Percentiles rank a stretch among this genome's conserved stretches.
These are phyloP conservation scores for Lepetodrilus schrolli DNA, from an alignment of 2,888 invertebrate species.

Conservation along the genomic window DNA sequence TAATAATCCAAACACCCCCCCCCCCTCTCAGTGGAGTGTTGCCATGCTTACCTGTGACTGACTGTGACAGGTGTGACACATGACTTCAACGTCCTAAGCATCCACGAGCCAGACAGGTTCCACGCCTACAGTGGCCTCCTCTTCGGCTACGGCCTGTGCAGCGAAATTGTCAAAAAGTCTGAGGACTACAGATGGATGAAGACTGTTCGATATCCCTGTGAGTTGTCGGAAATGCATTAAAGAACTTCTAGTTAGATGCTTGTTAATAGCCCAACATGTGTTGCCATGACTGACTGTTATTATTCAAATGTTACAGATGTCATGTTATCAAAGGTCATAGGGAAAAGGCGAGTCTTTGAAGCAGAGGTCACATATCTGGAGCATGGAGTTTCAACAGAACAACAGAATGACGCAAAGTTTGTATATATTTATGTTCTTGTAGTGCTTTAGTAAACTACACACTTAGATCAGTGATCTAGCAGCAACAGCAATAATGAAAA, in stretches of 20 bases:
- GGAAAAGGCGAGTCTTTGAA: neutral
- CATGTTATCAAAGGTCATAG: neutral
- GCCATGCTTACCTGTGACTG: too few species aligned
- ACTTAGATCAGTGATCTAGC: too few species aligned
- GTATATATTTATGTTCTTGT: too few species aligned
- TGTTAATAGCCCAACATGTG: too few species aligned
- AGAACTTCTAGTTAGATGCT: too few species aligned
- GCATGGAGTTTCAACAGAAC: neutral
- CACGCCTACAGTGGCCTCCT: slow-evolving; percentile 33
- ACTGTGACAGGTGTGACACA: neutral
- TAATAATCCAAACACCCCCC: neutral
- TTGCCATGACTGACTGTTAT: neutral
- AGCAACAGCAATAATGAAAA: too few species aligned
- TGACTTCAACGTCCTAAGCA: slow-evolving; percentile 21
- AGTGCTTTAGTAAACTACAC: too few species aligned
- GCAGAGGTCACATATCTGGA: neutral
- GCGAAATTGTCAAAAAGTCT: slow-evolving; percentile 37
- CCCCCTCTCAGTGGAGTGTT: neutral
- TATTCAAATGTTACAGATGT: neutral
- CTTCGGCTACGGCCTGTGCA: slow-evolving; percentile 41
- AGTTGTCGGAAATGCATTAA: too few species aligned
- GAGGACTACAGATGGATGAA: slow-evolving; percentile 46
- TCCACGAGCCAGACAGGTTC: slow-evolving; percentile 34
- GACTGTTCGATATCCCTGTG: slow-evolving; percentile 44
- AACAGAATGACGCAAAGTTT: too few species aligned